Evolutionary conservation across 2,797 vertebrate genomes (phyloP), one percentile per base, ranked within the genome.

Genomic region (Lindbergichthys nudifrons): DNA sequence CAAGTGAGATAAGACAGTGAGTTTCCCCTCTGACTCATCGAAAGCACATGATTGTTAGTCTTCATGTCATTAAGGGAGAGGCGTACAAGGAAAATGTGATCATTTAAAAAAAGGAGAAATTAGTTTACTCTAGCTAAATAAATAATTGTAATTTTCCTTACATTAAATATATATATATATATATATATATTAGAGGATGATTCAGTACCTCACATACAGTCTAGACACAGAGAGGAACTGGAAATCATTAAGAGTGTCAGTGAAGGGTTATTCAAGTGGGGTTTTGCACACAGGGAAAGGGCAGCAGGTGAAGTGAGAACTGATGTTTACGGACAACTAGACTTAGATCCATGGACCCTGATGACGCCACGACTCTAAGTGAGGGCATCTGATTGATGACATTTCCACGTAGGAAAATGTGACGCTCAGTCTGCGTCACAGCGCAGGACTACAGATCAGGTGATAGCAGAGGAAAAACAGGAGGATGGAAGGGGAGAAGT

Each of bases 361-460:
- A 10, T 75, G 80, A 78, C 4, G 51, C 46, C 64, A 19, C 52
- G 43, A 53, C 59, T 32, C 53, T 18, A 5, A 78, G 64, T 13
- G 36, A 65, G 77, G 48, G 73, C 63, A 47, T 65, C 64, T 79
- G 80, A 89, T 81, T 74, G 54, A 76, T 85, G 82, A 90, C 82
- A 89, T 88, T 87, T 88, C 66, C 82, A 73, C 3, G 12, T 58
- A 48, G 78, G 85, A 90, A 79, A 75, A 80, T 73, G 16, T 70
- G 60, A 79, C n/a, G 54, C 70, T 61, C 30, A 19, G 70, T 47
- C 63, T 82, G 80, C 79, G 72, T 87, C 89, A 85, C 73, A 19
- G 66, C 4, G 2, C 12, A 1, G 5, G 47, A 11, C 30, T 23
- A 2, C 4, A 41, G 77, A 79, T 87, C 83, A 48, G 50, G 68